These are phyloP conservation scores for Melanostoma scalare DNA, from an alignment of 2,888 invertebrate genomes.

Conservation along the genomic window DNA sequence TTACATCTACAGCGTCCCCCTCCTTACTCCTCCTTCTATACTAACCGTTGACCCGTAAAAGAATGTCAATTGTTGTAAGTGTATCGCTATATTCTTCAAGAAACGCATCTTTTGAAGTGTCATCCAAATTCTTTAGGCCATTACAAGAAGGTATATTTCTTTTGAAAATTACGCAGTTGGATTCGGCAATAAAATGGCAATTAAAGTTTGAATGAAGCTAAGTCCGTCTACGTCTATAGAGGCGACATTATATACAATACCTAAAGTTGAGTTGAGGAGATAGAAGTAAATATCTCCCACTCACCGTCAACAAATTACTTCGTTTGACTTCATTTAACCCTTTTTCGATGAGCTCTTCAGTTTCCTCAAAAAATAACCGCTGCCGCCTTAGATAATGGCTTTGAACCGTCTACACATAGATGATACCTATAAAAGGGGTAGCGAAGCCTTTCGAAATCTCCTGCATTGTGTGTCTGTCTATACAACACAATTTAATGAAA, in stretches of 20 bases:
- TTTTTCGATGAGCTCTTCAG: slow-evolving; percentile 70
- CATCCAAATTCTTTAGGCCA: slow-evolving; percentile 30
- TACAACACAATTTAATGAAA: slow-evolving; percentile 63
- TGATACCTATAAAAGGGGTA: slow-evolving; percentile 32
- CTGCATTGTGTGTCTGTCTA: slow-evolving; percentile 50
- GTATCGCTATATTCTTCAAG: background rate
- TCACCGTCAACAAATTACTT: slow-evolving; percentile 74
- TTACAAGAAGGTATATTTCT: background rate
- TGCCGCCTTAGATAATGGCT: slow-evolving; percentile 9
- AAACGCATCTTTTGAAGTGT: slow-evolving; percentile 44
- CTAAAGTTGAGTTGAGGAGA: slow-evolving; percentile 13
- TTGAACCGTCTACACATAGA: background rate
- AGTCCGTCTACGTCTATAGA: slow-evolving; percentile 26
- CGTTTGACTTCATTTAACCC: slow-evolving; percentile 81
- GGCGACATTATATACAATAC: slow-evolving; percentile 29
- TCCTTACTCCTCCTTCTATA: slow-evolving; percentile 7
- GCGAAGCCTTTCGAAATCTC: slow-evolving; percentile 49
- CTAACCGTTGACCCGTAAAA: slow-evolving; percentile 9
- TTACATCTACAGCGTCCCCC: slow-evolving; percentile 8
- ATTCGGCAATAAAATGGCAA: slow-evolving; percentile 67
- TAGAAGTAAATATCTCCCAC: slow-evolving; percentile 33
- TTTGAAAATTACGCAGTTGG: slow-evolving; percentile 55
- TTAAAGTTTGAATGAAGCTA: slow-evolving; percentile 65
- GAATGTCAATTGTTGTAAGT: slow-evolving; percentile 27
- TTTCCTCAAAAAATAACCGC: slow-evolving; percentile 53